Evolutionary conservation across 2,797 vertebrate species (phyloP).

Genomic region (Darevskia nairensis): DNA sequence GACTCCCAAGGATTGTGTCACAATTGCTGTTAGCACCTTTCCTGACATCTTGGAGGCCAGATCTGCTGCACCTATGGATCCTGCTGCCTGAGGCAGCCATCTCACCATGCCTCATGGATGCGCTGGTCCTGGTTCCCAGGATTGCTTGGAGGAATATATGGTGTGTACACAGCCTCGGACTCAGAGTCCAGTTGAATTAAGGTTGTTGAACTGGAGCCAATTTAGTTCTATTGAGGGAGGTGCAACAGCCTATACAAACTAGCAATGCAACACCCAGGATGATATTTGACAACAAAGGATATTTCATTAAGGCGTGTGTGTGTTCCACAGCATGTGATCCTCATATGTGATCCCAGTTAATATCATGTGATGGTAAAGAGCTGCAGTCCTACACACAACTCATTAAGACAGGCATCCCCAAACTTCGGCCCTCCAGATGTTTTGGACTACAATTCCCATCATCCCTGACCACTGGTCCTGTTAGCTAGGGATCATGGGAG

Average conservation of each 20-base stretch:
- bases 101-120: too few species aligned
- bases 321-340: neutral
- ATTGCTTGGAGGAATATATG: too few species aligned
- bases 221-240: neutral
- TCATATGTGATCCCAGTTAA: neutral
- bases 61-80: too few species aligned
- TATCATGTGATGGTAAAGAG: neutral
- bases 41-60: too few species aligned
- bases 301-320: neutral
- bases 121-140: too few species aligned
- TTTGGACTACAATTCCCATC: too few species aligned
- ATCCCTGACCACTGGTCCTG: too few species aligned
- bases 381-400: neutral
- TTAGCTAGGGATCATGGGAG: too few species aligned
- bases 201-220: neutral
- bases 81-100: too few species aligned
- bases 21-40: too few species aligned
- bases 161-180: neutral
- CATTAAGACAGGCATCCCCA: neutral
- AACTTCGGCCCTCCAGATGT: too few species aligned
- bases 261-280: neutral
- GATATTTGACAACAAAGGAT: neutral
- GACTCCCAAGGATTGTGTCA: too few species aligned
- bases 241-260: neutral
- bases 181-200: neutral